These are phyloP conservation scores for Tychaedon coryphoeus DNA, from an alignment of 2,113 vertebrate species.

Conservation along the genomic window DNA sequence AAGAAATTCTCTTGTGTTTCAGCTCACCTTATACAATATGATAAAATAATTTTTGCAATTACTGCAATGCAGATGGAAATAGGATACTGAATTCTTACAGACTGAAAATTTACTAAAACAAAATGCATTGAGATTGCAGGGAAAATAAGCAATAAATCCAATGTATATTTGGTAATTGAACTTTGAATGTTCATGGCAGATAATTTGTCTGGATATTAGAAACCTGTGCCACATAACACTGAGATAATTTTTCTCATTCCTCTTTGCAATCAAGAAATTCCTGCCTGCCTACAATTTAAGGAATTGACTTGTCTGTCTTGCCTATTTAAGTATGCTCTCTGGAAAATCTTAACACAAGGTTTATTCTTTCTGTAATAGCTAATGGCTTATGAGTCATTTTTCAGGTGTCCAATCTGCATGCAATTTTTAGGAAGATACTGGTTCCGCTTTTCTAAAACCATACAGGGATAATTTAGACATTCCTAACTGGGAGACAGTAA, in stretches of 20 bases:
- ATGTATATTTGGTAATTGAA: background rate
- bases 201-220: background rate
- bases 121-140: background rate
- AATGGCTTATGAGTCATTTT: background rate
- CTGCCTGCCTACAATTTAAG: background rate
- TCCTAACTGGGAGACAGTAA: background rate
- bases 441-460: background rate
- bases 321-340: background rate
- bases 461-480: background rate
- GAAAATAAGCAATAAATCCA: background rate
- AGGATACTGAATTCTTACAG: background rate
- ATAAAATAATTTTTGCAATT: background rate
- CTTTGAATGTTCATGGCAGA: background rate
- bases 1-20: background rate
- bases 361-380: background rate
- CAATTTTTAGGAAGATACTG: background rate
- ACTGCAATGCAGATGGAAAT: background rate
- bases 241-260: background rate
- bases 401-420: background rate
- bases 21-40: background rate
- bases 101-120: background rate
- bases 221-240: background rate
- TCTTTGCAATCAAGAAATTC: background rate
- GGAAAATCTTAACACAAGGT: fast-evolving
- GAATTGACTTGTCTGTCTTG: background rate